phyloP scores from a whole-genome alignment of 2,113 vertebrate genomes.

The Rhinolophus sinicus region DNA sequence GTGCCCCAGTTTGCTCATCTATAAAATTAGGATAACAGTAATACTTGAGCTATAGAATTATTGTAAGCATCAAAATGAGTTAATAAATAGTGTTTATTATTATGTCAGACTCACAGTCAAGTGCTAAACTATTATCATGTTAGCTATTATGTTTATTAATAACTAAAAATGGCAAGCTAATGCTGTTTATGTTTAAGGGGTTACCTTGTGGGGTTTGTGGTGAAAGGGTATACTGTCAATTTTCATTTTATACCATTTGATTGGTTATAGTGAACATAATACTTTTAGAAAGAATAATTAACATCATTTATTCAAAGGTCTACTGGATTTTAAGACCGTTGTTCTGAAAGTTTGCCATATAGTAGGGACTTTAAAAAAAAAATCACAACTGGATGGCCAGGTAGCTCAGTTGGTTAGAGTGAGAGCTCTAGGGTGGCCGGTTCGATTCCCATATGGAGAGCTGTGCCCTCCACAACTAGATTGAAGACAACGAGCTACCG shows the following conservation, averaged over 20 bases:
- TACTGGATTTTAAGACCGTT: background rate
- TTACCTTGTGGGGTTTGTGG: background rate
- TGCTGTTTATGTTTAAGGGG: background rate
- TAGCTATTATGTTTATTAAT: background rate
- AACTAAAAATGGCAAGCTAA: background rate
- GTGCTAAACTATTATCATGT: background rate
- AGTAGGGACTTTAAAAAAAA: background rate
- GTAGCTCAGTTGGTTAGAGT: too few relatives aligned
- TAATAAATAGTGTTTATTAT: background rate
- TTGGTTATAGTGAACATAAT: background rate
- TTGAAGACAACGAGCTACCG: too few relatives aligned
- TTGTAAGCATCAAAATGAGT: background rate
- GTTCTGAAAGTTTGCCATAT: background rate
- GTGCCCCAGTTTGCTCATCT: background rate
- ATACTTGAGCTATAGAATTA: background rate
- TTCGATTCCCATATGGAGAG: too few relatives aligned
- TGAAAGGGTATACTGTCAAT: background rate
- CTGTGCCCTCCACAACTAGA: too few relatives aligned
- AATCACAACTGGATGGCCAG: too few relatives aligned
- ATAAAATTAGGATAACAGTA: background rate
- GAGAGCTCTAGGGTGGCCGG: too few relatives aligned
- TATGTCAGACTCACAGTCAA: background rate
- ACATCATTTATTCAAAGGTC: background rate
- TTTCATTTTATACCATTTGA: background rate
- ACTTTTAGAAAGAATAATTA: slow-evolving; percentile 20